Evolutionary conservation across 2,888 invertebrate species (phyloP), one percentile per base, ranked within the genome.

Genomic region (Latrodectus elegans): DNA sequence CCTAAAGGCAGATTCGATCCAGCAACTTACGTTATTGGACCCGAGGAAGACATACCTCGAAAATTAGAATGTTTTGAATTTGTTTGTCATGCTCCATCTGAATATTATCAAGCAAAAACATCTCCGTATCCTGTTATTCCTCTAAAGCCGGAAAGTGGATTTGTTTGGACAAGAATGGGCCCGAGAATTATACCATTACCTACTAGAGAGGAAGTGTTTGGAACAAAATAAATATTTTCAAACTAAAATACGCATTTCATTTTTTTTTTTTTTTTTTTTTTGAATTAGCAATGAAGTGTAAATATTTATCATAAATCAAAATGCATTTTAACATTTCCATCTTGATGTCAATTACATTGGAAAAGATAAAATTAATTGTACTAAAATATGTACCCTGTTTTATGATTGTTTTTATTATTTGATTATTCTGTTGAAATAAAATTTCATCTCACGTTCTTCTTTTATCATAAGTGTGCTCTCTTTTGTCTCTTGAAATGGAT

Each of bases 21-120:
- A 0, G 95, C 96, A 64, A 96, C 97, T 15, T 98, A 97, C 91
- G 95, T 97, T 67, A 95, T 97, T 90, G 97, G 96, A 4, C 97
- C 97, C 0, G 97, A 97, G 91, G 98, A 98, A 93, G 97, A 97
- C 90, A 93, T 96, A 2, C 96, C 97, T 0, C 94, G 97, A 9
- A 96, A 95, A 92, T 93, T 98, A 79, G 96, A 96, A 53, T 96
- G 95, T 90, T 95, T 98, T 95, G 95, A 97, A 91, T 98, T 97
- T 93, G 95, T 97, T 22, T 97, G 97, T 95, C 97, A 97, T 91
- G 97, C 97, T 0, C 97, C 97, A 0, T 96, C 97, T 0, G 97
- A 97, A 92, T 97, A 97, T 92, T 97, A 95, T 92, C 81, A 85
- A 65, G 60, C 89, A 11, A 79, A 83, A 68, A 55, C 71, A 14